Evolutionary conservation across 2,113 vertebrate species (phyloP).

Genomic region (Oreochromis aureus): DNA sequence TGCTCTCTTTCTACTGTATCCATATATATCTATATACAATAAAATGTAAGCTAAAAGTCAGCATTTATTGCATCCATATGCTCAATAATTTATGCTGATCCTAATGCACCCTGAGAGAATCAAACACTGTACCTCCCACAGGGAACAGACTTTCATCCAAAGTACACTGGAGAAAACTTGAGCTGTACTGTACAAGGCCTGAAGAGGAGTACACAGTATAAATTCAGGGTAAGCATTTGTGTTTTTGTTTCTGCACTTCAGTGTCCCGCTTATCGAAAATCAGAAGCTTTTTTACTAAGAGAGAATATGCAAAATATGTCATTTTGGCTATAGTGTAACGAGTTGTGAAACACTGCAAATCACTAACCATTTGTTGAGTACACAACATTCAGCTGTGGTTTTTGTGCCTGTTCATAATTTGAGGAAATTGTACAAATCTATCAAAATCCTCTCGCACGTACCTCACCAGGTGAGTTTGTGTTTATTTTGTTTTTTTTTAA

Average conservation of each 20-base stretch:
- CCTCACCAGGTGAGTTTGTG: neutral
- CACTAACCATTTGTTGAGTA: neutral
- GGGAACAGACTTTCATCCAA: constrained; percentile 91
- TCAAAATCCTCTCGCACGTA: neutral
- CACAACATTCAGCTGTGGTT: neutral
- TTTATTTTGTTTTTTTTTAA: neutral
- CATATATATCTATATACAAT: neutral
- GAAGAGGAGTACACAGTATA: constrained; percentile 96
- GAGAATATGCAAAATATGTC: neutral
- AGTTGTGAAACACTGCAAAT: neutral
- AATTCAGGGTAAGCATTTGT: constrained; percentile 87
- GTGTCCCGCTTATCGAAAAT: neutral
- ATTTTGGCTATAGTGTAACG: neutral
- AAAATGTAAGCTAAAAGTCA: neutral
- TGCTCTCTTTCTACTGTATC: neutral
- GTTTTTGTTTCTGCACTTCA: neutral
- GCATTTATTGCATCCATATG: neutral
- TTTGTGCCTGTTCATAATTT: neutral
- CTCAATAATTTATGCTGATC: neutral
- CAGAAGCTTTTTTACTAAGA: neutral
- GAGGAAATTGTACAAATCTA: neutral
- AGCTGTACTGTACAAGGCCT: constrained; percentile 95
- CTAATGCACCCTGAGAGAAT: neutral
- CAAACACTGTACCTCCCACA: constrained; percentile 34
- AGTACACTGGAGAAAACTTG: constrained; percentile 97